phyloP scores from a whole-genome alignment of 2,113 vertebrate genomes.

The Hyperopisus bebe region DNA sequence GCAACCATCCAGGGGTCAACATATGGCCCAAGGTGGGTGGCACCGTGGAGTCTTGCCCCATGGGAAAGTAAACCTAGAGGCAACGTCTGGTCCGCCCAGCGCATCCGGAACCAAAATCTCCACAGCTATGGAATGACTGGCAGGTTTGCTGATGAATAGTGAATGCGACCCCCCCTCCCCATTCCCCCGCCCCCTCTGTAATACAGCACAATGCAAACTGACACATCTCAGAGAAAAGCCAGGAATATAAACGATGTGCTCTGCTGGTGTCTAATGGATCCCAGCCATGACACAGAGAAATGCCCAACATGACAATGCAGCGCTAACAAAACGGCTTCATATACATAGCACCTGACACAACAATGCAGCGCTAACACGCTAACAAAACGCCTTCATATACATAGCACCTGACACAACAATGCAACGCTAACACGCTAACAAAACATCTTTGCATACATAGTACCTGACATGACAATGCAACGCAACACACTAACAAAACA shows the following conservation, averaged over 20 bases:
- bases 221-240: conserved; percentile 1
- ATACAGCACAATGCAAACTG: conserved; percentile 3
- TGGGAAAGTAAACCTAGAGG: conserved; percentile 19
- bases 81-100: conserved; percentile 4
- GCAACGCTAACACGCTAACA: not conserved
- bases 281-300: not conserved
- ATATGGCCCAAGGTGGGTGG: conserved; percentile 6
- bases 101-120: not conserved
- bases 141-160: conserved; percentile 15
- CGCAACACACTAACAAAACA: not conserved
- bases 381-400: not conserved
- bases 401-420: not conserved
- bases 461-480: too few relatives aligned
- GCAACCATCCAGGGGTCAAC: conserved; percentile 13
- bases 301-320: not conserved
- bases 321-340: not conserved
- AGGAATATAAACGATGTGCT: conserved; percentile 14
- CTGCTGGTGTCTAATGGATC: not conserved
- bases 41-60: not conserved
- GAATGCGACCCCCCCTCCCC: not conserved
- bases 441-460: not conserved
- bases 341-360: not conserved
- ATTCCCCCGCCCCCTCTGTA: not conserved
- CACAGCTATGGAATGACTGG: conserved; percentile 8
- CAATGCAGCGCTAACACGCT: too few relatives aligned